Percentiles rank a stretch among this genome's conserved stretches.
Evolutionary conservation across 1,140 invertebrate species (phyloP).

Genomic region (Drosophila virilis): DNA sequence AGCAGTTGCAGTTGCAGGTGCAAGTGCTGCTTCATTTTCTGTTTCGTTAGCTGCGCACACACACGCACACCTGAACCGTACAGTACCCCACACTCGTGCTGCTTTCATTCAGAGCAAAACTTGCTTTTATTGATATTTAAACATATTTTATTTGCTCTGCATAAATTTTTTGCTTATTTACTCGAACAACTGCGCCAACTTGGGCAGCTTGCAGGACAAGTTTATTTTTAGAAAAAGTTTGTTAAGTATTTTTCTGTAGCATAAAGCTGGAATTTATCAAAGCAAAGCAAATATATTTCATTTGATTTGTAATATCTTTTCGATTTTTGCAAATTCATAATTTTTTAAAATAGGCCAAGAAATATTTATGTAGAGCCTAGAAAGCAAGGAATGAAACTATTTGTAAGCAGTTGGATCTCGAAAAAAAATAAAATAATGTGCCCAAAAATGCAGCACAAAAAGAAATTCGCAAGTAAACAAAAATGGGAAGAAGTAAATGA

Average conservation of each 20-base stretch:
- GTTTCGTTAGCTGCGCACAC: conserved; percentile 72
- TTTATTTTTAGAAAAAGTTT: neutral
- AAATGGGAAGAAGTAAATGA: too few species aligned
- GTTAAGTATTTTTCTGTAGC: conserved; percentile 14
- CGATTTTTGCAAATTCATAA: neutral
- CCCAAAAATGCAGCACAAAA: too few species aligned
- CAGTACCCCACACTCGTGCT: neutral
- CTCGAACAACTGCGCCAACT: conserved; percentile 7
- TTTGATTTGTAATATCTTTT: neutral
- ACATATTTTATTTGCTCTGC: conserved; percentile 69
- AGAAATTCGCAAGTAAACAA: too few species aligned
- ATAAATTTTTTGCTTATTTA: conserved; percentile 72
- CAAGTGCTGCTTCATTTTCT: conserved; percentile 65
- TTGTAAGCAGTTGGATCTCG: too few species aligned
- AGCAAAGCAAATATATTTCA: conserved; percentile 9
- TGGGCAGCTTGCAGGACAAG: neutral
- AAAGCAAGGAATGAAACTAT: too few species aligned
- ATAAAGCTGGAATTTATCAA: conserved; percentile 32
- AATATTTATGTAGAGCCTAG: too few species aligned
- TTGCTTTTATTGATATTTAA: conserved; percentile 79
- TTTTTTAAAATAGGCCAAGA: too few species aligned
- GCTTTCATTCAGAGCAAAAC: conserved; percentile 5
- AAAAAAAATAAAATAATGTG: too few species aligned
- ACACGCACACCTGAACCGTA: conserved; percentile 29
- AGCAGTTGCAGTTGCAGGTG: conserved; percentile 34